Evolutionary conservation across 1,140 invertebrate genomes (phyloP).

Genomic region (Bemisia tabaci): DNA sequence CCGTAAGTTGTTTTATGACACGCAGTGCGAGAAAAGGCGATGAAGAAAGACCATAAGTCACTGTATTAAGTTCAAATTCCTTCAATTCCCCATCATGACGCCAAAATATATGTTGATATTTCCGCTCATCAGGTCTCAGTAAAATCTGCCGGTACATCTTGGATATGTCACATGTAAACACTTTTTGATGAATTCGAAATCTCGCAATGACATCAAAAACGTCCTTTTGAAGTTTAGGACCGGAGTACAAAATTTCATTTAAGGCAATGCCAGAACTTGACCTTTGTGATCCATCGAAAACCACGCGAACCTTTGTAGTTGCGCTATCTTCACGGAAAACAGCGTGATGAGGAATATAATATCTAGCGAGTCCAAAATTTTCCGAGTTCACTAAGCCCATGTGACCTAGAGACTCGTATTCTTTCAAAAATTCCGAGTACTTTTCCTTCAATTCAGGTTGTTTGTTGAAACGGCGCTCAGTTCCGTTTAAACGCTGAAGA

Average conservation of each 20-base stretch:
- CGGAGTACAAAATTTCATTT: slow-evolving; percentile 27
- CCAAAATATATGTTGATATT: slow-evolving; percentile 30
- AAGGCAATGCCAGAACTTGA: slow-evolving; percentile 20
- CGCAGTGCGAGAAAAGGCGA: slow-evolving; percentile 26
- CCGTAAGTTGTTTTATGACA: too few species aligned
- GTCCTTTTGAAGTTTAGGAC: too few species aligned
- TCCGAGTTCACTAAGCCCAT: slow-evolving; percentile 26
- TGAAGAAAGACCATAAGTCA: slow-evolving; percentile 26
- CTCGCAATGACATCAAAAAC: slow-evolving; percentile 27
- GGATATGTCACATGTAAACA: too few species aligned
- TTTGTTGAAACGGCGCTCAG: slow-evolving; percentile 12
- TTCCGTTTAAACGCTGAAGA: slow-evolving; percentile 10
- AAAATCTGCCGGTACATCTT: too few species aligned
- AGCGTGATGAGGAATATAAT: slow-evolving; percentile 24
- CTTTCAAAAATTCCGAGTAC: slow-evolving; percentile 26
- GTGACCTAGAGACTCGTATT: slow-evolving; percentile 27
- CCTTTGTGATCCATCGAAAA: slow-evolving; percentile 27
- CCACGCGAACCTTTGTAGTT: slow-evolving; percentile 26
- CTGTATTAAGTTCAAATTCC: slow-evolving; percentile 23
- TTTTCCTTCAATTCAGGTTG: neutral
- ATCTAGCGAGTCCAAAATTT: too few species aligned
- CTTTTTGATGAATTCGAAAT: slow-evolving; percentile 25
- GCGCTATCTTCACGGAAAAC: slow-evolving; percentile 19
- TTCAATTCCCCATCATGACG: slow-evolving; percentile 19
- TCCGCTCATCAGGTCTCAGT: too few species aligned